Conservation (phyloP, 1,140 invertebrate genomes). For the Gonatopus flavifemur region DNA sequence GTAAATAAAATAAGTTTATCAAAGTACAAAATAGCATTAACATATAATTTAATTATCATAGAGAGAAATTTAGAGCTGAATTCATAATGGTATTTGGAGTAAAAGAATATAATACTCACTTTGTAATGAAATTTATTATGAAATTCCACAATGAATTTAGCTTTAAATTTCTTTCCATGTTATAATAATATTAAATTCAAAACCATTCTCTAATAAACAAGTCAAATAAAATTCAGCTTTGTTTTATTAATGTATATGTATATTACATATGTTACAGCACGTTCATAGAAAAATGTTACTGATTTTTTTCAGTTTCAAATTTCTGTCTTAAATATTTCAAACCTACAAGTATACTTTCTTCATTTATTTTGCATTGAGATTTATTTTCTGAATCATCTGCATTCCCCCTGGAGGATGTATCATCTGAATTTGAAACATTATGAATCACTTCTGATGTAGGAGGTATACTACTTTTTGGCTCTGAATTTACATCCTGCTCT, state of each 20-base stretch:
- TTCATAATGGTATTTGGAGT: not conserved
- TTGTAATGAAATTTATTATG: not conserved
- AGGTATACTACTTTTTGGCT: not conserved
- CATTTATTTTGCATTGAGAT: too few species aligned
- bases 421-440: not conserved
- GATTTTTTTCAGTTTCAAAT: slow-evolving; percentile 57
- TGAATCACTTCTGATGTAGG: too few species aligned
- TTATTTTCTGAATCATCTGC: slow-evolving; percentile 16
- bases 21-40: not conserved
- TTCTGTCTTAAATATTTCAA: slow-evolving; percentile 67
- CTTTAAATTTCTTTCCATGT: not conserved
- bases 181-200: not conserved
- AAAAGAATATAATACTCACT: not conserved
- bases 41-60: too few species aligned
- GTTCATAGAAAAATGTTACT: slow-evolving; percentile 4
- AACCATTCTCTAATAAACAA: not conserved
- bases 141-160: not conserved
- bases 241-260: slow-evolving; percentile 8
- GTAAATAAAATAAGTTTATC: not conserved
- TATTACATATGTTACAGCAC: not conserved
- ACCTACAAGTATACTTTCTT: slow-evolving; percentile 69
- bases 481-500: not conserved
- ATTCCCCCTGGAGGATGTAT: not conserved
- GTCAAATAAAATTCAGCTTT: not conserved
- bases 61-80: not conserved